Evolutionary conservation across 2,888 invertebrate genomes (phyloP).

Genomic region (Leucophora obtusa): DNA sequence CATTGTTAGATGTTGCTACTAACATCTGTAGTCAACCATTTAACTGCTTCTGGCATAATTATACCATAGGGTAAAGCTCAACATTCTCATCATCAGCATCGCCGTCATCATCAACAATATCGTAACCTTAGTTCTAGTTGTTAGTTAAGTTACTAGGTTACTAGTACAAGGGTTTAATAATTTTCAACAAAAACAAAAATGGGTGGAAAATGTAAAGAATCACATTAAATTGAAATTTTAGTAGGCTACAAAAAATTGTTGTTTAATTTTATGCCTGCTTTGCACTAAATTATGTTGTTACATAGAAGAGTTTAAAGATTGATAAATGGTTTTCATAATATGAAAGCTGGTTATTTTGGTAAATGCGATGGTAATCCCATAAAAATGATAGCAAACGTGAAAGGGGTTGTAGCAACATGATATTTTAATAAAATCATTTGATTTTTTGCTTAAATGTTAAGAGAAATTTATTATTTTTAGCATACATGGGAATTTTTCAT

Average conservation of each 20-base stretch:
- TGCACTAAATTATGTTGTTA: slow-evolving; percentile 11
- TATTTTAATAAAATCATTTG: too few relatives aligned
- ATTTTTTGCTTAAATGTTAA: too few relatives aligned
- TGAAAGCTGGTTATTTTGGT: not conserved
- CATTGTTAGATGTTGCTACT: slow-evolving; percentile 7
- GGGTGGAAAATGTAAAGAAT: not conserved
- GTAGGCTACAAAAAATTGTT: slow-evolving; percentile 23
- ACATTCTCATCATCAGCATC: slow-evolving; percentile 14
- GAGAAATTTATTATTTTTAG: too few relatives aligned
- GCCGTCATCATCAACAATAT: slow-evolving; percentile 18
- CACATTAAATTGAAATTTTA: slow-evolving; percentile 35
- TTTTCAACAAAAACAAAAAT: not conserved
- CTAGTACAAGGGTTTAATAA: slow-evolving; percentile 47
- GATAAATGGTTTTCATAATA: slow-evolving; percentile 11
- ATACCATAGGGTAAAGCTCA: slow-evolving; percentile 46
- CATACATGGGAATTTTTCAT: too few relatives aligned
- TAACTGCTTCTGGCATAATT: slow-evolving; percentile 51
- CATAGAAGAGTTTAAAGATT: not conserved
- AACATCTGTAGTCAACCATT: slow-evolving; percentile 32
- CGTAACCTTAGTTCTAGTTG: slow-evolving; percentile 55
- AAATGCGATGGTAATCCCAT: not conserved
- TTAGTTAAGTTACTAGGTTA: slow-evolving; percentile 57
- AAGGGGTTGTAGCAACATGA: too few relatives aligned
- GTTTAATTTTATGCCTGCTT: slow-evolving; percentile 46
- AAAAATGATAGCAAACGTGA: too few relatives aligned